Evolutionary conservation across 1,140 invertebrate species (phyloP), one percentile per base, ranked within the genome.

Genomic region (Episyrphus balteatus): DNA sequence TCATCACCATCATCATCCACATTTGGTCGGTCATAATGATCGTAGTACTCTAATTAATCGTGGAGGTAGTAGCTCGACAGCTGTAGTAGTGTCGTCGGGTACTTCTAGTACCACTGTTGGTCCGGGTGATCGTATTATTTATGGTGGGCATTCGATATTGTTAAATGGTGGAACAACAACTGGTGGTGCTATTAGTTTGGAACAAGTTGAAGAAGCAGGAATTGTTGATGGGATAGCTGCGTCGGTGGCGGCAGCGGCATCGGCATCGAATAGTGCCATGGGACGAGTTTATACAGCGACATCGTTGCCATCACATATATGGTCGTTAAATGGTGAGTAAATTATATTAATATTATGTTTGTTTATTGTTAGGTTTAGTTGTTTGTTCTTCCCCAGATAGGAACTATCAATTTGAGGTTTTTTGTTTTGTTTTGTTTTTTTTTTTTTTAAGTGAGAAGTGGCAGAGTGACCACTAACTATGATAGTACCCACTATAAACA

Each of bases 261-360:
- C 66, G 17, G 64, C 75, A 9, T 75, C 74, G 12, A 36, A 36
- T 42, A 57, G 75, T 44, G 68, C 74, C n/a, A 73, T 84, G 31
- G 84, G 85, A 47, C 74, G 87, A 50, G 86, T 89, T 13, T 89
- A 88, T 66, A 84, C 86, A 48, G 84, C 88, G 57, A 87, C 89
- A 69, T 91, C 87, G 53, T 75, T 91, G 70, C 88, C 87, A 66
- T 87, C 86, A 53, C 87, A 91, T 69, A 88, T 92, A 73, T 89
- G 86, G 84, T 88, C 87, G 53, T 75, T 89, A 55, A 89, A 91
- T 72, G 87, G 87, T 90, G 70, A 79, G 80, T 80, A 51, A 18
- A 9, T 13, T 6, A 37, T 37, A 37, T 37, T 37, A 5, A 37
- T 26, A 26, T 8, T 26, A 26, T 26, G 3, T 26, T 26, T 26